Evolutionary conservation across 1,140 invertebrate genomes (phyloP), one percentile per base, ranked within the genome.

Genomic region (Diprion similis): DNA sequence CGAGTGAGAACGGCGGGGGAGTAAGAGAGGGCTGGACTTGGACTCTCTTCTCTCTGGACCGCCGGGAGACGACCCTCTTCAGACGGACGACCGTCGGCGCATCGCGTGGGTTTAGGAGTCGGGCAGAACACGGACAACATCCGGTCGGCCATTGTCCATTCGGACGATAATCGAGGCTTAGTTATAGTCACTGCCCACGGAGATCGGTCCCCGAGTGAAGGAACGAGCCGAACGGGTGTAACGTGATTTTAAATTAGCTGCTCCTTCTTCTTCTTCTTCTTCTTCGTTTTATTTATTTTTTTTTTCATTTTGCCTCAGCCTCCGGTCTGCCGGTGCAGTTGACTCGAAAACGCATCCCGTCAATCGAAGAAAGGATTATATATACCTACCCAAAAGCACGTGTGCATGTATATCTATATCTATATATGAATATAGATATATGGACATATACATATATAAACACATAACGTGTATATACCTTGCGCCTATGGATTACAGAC

Each of bases 121-220:
- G 51, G 51, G 51, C 51, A 59, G n/a, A 59, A 59, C 51, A 59
- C 51, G 51, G 51, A 59, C 51, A 59, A 59, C 51, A 59, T 59
- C 51, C 51, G 51, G 51, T 59, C 51, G 51, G 51, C 51, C 51
- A 59, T 59, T 59, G 51, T 59, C 51, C 51, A 59, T 17, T 59
- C 51, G 51, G 51, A 59, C 51, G 51, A 59, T 59, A 59, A 59
- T 59, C 51, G 51, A 59, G 51, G 51, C 51, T 59, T 59, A 59
- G 51, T 59, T 59, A 59, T 59, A 59, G 51, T 17, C 51, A 59
- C 51, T 59, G 51, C 51, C 51, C 51, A 59, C 51, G 51, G 51
- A 15, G 11, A 59, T 37, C 51, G 51, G 51, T 59, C 11, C 11
- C 24, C 24, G 24, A 37, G 24, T 37, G 24, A 37, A 37, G 24